These are phyloP conservation scores for Uromys caudimaculatus DNA, from an alignment of 2,797 vertebrate genomes.

Conservation along the genomic window DNA sequence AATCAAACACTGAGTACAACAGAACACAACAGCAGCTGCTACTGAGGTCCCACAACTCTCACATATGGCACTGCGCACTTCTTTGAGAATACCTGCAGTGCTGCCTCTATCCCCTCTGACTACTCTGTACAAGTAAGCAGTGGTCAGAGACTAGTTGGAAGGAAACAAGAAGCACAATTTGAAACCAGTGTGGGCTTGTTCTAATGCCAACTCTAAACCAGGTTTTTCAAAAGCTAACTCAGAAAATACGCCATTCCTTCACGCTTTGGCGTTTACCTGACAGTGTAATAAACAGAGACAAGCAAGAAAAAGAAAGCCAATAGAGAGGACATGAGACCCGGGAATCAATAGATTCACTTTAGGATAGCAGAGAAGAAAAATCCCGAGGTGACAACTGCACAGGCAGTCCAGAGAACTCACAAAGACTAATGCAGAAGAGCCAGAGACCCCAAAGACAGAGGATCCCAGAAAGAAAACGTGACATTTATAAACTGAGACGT, in stretches of 20 bases:
- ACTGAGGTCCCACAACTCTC: neutral
- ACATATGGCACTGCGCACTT: neutral
- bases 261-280: neutral
- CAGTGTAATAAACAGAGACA: neutral
- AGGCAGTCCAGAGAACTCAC: neutral
- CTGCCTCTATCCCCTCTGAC: neutral
- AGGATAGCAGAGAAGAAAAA: neutral
- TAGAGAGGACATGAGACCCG: neutral
- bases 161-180: neutral
- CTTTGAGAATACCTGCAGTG: neutral
- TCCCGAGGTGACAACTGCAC: neutral
- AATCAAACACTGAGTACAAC: neutral
- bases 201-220: neutral
- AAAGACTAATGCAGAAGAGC: neutral
- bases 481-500: slow-evolving; percentile 12
- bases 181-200: neutral
- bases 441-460: neutral
- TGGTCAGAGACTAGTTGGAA: neutral
- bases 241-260: neutral
- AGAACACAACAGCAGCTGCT: neutral
- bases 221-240: slow-evolving; percentile 19
- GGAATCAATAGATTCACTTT: neutral
- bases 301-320: slow-evolving; percentile 13
- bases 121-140: neutral
- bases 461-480: neutral